Evolutionary conservation across 1,140 invertebrate species (phyloP).

Genomic region (Agraylea sexmaculata): DNA sequence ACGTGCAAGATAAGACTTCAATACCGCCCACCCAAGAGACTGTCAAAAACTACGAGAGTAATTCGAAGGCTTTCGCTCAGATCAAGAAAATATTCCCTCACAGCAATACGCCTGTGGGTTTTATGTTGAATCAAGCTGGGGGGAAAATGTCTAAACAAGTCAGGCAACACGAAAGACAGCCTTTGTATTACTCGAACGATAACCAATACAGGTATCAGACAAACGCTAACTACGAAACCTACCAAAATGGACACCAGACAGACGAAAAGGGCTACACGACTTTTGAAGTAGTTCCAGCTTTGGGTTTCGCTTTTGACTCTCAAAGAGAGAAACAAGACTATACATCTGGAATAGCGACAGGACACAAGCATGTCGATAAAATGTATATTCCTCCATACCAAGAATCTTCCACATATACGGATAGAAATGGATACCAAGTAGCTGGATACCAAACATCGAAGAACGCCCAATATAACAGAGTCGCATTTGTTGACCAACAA

Average conservation of each 20-base stretch:
- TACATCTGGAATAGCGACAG: constrained; percentile 9
- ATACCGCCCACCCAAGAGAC: too few species aligned
- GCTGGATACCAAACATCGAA: neutral
- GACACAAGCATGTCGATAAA: constrained; percentile 9
- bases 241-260: neutral
- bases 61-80: too few species aligned
- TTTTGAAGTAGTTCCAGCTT: constrained; percentile 18
- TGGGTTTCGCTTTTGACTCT: constrained; percentile 16
- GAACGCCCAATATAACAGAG: neutral
- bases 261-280: constrained; percentile 9
- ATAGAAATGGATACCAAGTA: neutral
- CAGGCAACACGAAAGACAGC: too few species aligned
- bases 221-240: constrained; percentile 2
- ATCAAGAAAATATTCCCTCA: too few species aligned
- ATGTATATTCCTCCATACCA: constrained; percentile 13
- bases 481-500: neutral
- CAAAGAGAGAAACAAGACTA: constrained; percentile 16
- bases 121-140: too few species aligned
- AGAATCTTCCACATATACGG: neutral
- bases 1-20: too few species aligned
- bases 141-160: too few species aligned
- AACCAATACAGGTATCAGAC: too few species aligned
- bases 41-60: too few species aligned
- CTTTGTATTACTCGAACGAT: too few species aligned
- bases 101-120: too few species aligned